Base-by-base conservation (phyloP, 2,888 invertebrate species). In the Coremacera marginata region DNA sequence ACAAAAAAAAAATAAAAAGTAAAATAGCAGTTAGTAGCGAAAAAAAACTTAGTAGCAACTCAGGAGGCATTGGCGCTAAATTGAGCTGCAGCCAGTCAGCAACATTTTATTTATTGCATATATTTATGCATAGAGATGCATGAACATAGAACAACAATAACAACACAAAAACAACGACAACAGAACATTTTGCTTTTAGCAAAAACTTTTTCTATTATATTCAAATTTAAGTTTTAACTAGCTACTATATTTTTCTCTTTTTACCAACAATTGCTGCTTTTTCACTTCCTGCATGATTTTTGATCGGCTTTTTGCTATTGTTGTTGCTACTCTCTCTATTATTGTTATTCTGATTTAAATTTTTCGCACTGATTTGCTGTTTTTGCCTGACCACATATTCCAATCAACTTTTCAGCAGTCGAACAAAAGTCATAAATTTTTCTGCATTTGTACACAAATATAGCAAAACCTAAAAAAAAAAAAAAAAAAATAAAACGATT, bases 171-270 rank as follows among this genome's bases (percentile, higher is more conserved):
- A 25, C 25, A 60, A 25, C 60, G 25, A 19, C 22, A 22, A 60
- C 60, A 60, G 19, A 60, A 5, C 9, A 60, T 27, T 60, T 60
- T 77, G 27, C 27, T 60, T 60, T 60, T 27, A 27, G 27, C 60
- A 22, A 80, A 84, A 84, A 84, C 83, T 84, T 84, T 84, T 84
- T 84, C 84, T 84, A 84, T 84, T 84, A 84, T 84, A 85, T 84
- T 85, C 85, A 84, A 84, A 84, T 84, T 84, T 84, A 85, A 85
- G 85, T 85, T 84, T 83, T 60, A 27, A 60, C 60, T 60, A 31
- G n/a, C n/a, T 31, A 27, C 25, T 25, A 11, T 60, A 52, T 52
- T 14, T 55, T 16, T n/a, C 4, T 22, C 37, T 55, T 34, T 37
- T 67, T 67, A 27, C 16, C 16, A 57, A 11, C 62, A 49, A 14